A percentile compares a stretch with the other conserved stretches of the same genome.
These are phyloP conservation scores for Gallinago stenura DNA, from an alignment of 2,797 vertebrate species.

Conservation along the genomic window DNA sequence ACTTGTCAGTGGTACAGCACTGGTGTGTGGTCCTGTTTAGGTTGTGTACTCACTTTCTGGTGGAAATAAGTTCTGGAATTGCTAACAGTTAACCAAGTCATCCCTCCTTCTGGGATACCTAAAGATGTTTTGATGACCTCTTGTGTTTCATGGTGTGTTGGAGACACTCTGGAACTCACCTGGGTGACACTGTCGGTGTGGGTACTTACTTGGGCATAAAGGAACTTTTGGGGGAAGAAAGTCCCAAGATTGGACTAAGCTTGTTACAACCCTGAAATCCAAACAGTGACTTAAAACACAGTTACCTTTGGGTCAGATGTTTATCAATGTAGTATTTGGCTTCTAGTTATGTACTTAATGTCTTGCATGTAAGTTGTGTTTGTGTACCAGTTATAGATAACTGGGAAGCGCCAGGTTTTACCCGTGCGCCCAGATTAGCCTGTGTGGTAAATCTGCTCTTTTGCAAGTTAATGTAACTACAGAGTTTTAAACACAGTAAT, in stretches of 20 bases:
- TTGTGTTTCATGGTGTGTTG: not conserved
- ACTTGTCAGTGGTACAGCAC: rapidly evolving
- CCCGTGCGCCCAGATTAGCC: not conserved
- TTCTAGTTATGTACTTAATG: not conserved
- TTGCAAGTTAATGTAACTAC: not conserved
- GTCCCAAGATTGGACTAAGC: not conserved
- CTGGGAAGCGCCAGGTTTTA: not conserved
- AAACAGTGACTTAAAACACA: not conserved
- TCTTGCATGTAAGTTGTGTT: no score
- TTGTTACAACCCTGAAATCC: not conserved
- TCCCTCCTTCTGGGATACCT: not conserved
- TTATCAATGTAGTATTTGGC: not conserved
- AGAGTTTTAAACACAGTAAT: not conserved
- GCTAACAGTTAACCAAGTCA: not conserved
- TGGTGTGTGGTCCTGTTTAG: not conserved
- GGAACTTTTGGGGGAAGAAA: not conserved
- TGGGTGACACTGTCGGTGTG: not conserved
- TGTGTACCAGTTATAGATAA: rapidly evolving
- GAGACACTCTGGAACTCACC: not conserved
- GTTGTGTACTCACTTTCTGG: not conserved
- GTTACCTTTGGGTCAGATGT: not conserved
- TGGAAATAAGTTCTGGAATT: not conserved
- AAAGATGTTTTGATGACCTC: not conserved
- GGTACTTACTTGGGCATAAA: not conserved
- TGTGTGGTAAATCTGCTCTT: not conserved